A percentile compares a stretch with the other conserved stretches of the same genome.
phyloP scores from a whole-genome alignment of 2,888 invertebrate species.

The Caenorhabditis sp. region DNA sequence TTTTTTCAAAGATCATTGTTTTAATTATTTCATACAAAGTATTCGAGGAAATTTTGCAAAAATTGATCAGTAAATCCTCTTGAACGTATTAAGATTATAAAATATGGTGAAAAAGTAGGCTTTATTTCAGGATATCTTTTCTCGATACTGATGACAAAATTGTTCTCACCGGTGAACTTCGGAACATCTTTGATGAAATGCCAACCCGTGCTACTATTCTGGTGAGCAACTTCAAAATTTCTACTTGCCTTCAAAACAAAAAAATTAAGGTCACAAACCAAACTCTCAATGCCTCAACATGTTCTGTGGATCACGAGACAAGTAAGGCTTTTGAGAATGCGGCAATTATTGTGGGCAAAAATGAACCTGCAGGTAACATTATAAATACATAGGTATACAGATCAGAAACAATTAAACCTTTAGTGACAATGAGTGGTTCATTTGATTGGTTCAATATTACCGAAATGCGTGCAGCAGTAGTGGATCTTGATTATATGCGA shows the following conservation, averaged over 20 bases:
- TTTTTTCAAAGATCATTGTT: too few relatives aligned
- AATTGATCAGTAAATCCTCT: too few relatives aligned
- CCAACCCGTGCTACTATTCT: constrained; percentile 51
- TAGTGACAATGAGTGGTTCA: constrained; percentile 44
- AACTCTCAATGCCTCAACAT: constrained; percentile 35
- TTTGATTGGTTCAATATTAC: constrained; percentile 54
- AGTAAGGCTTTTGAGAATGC: constrained; percentile 41
- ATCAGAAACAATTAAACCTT: too few relatives aligned
- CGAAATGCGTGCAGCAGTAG: constrained; percentile 44
- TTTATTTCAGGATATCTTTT: constrained; percentile 38
- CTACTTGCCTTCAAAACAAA: neutral
- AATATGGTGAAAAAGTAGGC: too few relatives aligned
- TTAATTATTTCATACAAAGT: too few relatives aligned
- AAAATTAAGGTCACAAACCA: constrained; percentile 44
- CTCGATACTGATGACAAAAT: constrained; percentile 56
- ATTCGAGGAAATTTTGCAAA: too few relatives aligned
- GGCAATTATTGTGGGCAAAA: constrained; percentile 54
- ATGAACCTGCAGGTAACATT: constrained; percentile 15
- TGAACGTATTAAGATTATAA: too few relatives aligned
- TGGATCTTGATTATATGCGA: constrained; percentile 55
- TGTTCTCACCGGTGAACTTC: constrained; percentile 51
- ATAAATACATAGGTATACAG: too few relatives aligned
- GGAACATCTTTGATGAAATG: constrained; percentile 47
- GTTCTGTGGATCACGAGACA: constrained; percentile 26
- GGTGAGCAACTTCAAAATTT: constrained; percentile 11